Conservation (phyloP, 1,140 invertebrate genomes). For the Drosophila ogumai region DNA sequence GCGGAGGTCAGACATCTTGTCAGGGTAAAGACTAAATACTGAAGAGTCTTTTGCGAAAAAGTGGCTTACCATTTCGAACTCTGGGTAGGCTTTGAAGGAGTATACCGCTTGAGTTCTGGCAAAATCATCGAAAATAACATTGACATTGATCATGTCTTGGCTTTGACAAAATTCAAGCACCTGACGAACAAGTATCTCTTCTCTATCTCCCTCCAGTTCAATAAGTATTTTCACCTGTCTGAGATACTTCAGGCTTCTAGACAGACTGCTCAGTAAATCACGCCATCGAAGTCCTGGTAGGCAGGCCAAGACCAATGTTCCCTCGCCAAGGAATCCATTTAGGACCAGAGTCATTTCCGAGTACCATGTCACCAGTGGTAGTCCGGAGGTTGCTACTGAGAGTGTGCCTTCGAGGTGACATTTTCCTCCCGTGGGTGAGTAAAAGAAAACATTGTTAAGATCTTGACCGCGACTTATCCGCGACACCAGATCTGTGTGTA, state of each 20-base stretch:
- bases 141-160: slow-evolving; percentile 52
- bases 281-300: slow-evolving; percentile 35
- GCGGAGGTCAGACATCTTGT: slow-evolving; percentile 48
- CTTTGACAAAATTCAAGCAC: slow-evolving; percentile 32
- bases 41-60: background rate
- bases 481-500: slow-evolving; percentile 4
- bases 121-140: slow-evolving; percentile 32
- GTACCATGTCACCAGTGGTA: slow-evolving; percentile 33
- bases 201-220: slow-evolving; percentile 22
- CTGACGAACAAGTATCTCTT: slow-evolving; percentile 8
- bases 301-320: slow-evolving; percentile 49
- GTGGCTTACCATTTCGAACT: slow-evolving; percentile 21
- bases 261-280: slow-evolving; percentile 20
- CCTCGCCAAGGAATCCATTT: slow-evolving; percentile 15
- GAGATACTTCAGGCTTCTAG: slow-evolving; percentile 26
- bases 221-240: slow-evolving; percentile 52
- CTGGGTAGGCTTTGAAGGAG: slow-evolving; percentile 36
- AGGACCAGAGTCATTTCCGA: slow-evolving; percentile 7
- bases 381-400: background rate
- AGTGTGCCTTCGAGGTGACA: slow-evolving; percentile 14
- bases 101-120: slow-evolving; percentile 12
- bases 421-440: background rate
- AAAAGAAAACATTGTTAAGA: slow-evolving; percentile 14
- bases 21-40: slow-evolving; percentile 20
- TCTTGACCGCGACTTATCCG: slow-evolving; percentile 13